Base-by-base conservation (phyloP, 2,888 invertebrate species). In the Panzeria rudis region DNA sequence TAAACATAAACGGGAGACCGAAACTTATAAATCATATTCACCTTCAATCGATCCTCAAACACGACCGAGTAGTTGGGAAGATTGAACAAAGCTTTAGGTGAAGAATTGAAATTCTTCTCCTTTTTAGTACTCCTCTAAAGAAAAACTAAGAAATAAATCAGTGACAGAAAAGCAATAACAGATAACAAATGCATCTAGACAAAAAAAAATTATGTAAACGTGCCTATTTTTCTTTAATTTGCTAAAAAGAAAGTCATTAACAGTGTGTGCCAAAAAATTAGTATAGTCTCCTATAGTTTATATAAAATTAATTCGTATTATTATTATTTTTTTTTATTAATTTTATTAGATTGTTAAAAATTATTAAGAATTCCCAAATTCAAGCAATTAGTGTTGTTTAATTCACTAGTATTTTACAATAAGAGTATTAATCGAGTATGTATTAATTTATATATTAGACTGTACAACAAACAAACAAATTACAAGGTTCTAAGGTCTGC, bases 1-100 rank as follows among this genome's bases (percentile, higher is more conserved):
- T 38, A 94, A 94, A 88, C 95, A 95, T 89, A 95, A 95, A 92
- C 93, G 95, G 62, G 94, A 94, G 56, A 94, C 95, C 9, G 94
- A 95, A 89, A 95, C 95, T 2, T 96, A 95, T 91, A 95, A 95
- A 92, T 95, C 95, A 29, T 96, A 95, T 91, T 94, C 89, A 87
- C 94, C 92, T 83, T 92, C 92, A 71, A 92, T 92, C 83, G 92
- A 92, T 89, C 92, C 92, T 11, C 91, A 92, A 87, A 92, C 92
- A 62, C 88, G 92, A 86, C 92, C 92, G 88, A 92, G 91, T 89
- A 92, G 92, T 89, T 92, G 92, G 92, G 92, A 92, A 88, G 92
- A 92, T 87, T 92, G 92, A 92, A 92, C 90, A 38, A 87, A 88
- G 35, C 82, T 91, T 38, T 91, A 88, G 82, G 52, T 50, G 47